phyloP scores from a whole-genome alignment of 2,113 vertebrate species.

The Chrysemys picta region DNA sequence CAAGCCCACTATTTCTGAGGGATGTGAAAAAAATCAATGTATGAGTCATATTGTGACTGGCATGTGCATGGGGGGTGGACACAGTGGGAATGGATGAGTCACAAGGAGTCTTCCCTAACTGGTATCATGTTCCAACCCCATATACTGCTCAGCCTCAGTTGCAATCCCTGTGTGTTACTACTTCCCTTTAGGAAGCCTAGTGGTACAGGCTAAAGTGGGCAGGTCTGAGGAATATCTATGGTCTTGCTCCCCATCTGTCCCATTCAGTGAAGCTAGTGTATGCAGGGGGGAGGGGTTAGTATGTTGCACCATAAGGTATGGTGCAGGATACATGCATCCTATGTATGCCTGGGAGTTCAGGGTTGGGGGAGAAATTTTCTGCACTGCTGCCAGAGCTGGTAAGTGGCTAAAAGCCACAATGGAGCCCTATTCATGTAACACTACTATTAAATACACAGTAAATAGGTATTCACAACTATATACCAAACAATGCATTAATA shows the following conservation, averaged over 20 bases:
- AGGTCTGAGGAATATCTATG: background rate
- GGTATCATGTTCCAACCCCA: background rate
- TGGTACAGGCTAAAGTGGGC: background rate
- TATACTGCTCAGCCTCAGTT: background rate
- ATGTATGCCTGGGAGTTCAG: background rate
- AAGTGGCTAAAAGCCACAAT: background rate
- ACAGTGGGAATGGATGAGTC: fast-evolving
- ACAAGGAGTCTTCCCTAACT: background rate
- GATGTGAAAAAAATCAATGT: background rate
- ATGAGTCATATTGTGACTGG: background rate
- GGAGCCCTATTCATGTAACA: background rate
- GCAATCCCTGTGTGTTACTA: background rate
- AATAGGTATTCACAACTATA: background rate
- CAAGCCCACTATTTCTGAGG: too few relatives aligned
- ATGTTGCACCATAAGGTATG: background rate
- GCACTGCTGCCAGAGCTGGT: background rate
- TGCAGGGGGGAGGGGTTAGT: background rate
- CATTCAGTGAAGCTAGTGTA: background rate
- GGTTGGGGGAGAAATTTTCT: background rate
- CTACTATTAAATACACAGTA: background rate
- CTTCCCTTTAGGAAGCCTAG: background rate
- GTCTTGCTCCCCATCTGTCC: background rate
- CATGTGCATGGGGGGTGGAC: background rate
- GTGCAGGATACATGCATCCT: fast-evolving
- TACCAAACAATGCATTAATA: background rate